These are phyloP conservation scores for Yponomeuta sedellus DNA, from an alignment of 2,888 invertebrate species.

Conservation along the genomic window DNA sequence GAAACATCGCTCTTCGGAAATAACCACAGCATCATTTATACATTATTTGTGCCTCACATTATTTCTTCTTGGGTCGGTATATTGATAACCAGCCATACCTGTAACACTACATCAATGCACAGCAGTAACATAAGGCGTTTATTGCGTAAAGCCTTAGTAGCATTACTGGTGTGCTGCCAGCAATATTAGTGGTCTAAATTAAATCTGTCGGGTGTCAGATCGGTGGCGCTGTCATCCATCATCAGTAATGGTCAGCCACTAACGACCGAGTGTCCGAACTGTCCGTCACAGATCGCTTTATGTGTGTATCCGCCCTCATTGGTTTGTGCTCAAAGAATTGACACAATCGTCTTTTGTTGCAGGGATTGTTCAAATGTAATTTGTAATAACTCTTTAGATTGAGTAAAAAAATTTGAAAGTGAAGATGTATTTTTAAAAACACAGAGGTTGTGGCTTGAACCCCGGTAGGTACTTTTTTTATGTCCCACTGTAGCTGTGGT, in stretches of 20 bases:
- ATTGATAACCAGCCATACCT: no score
- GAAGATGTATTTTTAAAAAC: no score
- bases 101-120: no score
- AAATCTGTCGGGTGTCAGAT: slow-evolving; percentile 65
- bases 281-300: slow-evolving; percentile 1
- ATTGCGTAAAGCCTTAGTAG: slow-evolving; percentile 29
- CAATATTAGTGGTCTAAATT: slow-evolving; percentile 66
- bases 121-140: no score
- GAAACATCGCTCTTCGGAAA: no score
- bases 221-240: slow-evolving; percentile 66
- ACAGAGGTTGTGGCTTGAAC: no score
- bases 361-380: background rate
- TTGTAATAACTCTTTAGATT: background rate
- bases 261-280: slow-evolving; percentile 45
- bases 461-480: no score
- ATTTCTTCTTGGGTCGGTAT: no score
- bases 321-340: background rate
- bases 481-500: no score
- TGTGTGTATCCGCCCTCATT: background rate
- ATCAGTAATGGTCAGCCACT: slow-evolving; percentile 62
- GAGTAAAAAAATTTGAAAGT: no score
- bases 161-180: slow-evolving; percentile 27
- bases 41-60: no score
- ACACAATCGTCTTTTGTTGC: background rate
- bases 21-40: no score